Evolutionary conservation across 2,888 invertebrate species (phyloP).

Genomic region (Perithous albicinctus): DNA sequence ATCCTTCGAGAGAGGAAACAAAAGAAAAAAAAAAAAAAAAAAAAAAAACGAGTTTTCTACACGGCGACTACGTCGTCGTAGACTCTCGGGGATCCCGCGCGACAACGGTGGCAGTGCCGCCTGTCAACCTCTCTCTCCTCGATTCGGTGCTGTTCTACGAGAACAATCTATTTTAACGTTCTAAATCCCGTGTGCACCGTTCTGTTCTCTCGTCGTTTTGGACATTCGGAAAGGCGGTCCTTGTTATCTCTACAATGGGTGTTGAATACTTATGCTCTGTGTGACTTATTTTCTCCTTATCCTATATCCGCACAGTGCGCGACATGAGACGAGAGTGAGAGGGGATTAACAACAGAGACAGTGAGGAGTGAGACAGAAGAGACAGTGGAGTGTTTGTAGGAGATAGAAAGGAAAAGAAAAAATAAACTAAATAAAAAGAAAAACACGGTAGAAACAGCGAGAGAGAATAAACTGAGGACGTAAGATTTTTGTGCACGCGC

Average conservation of each 20-base stretch:
- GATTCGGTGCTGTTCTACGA: constrained; percentile 44
- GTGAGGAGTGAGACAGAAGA: constrained; percentile 50
- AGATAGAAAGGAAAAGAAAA: constrained; percentile 43
- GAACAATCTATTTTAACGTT: constrained; percentile 78
- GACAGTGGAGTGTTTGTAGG: constrained; percentile 50
- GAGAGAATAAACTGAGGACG: constrained; percentile 63
- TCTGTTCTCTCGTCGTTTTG: constrained; percentile 35
- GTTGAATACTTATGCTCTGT: neutral
- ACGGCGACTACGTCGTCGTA: constrained; percentile 18
- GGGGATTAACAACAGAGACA: constrained; percentile 18
- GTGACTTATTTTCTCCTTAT: constrained; percentile 1
- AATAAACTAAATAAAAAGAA: too few relatives aligned
- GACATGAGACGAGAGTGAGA: constrained; percentile 48
- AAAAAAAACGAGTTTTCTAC: constrained; percentile 23
- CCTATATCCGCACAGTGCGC: neutral
- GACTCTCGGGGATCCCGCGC: constrained; percentile 33
- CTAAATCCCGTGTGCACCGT: constrained; percentile 53
- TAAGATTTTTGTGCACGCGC: constrained; percentile 52
- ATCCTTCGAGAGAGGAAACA: too few relatives aligned
- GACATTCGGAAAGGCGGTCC: constrained; percentile 65
- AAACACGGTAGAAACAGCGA: constrained; percentile 45
- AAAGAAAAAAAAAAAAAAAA: neutral
- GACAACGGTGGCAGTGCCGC: constrained; percentile 42
- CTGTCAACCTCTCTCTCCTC: constrained; percentile 57
- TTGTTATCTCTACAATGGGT: neutral